Base-by-base conservation (phyloP, 2,797 vertebrate species). In the Arremon aurantiirostris region DNA sequence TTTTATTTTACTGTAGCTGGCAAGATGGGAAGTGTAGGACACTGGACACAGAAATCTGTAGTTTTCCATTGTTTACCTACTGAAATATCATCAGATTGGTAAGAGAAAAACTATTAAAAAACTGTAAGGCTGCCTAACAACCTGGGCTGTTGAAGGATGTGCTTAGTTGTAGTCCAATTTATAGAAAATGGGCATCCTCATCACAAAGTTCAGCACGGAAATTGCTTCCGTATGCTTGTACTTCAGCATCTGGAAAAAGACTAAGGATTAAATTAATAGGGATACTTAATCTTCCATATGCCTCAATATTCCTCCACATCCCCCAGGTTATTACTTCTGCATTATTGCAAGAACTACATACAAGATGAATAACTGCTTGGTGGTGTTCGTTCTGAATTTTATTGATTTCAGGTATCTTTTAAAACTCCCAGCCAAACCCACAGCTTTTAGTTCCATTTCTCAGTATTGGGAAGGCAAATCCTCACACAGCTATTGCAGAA, bases 161-260 rank as follows among this genome's bases (percentile, higher is more conserved):
- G 46, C 80, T 88, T 76, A 88, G 82, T 30, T 93, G 64, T 66
- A 90, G 79, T 70, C 18, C 82, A 73, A 75, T 94, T 90, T 91
- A 80, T 24, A 93, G 95, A 82, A 96, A 96, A 96, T 60, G 53
- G 68, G 77, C 56, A 95, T 71, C 60, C 73, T 90, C 68, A 90
- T 94, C 93, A 91, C 50, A 41, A 80, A 88, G 87, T 76, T 75
- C 87, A 96, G 82, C 56, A 82, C 2, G 8, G 4, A 94, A 97
- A 96, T 95, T 94, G 93, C 82, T 96, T 94, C 90, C 89, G 23
- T 82, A 82, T 95, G 93, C 73, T 79, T 93, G 63, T 65, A 64
- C 63, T 92, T 66, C 49, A 64, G 85, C 94, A 93, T 96, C 94
- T 96, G 95, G 95, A 93, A 93, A 94, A 94, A 86, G 85, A 84